Conservation (phyloP, 2,113 vertebrate genomes). For the Actenoides lindsayi region DNA sequence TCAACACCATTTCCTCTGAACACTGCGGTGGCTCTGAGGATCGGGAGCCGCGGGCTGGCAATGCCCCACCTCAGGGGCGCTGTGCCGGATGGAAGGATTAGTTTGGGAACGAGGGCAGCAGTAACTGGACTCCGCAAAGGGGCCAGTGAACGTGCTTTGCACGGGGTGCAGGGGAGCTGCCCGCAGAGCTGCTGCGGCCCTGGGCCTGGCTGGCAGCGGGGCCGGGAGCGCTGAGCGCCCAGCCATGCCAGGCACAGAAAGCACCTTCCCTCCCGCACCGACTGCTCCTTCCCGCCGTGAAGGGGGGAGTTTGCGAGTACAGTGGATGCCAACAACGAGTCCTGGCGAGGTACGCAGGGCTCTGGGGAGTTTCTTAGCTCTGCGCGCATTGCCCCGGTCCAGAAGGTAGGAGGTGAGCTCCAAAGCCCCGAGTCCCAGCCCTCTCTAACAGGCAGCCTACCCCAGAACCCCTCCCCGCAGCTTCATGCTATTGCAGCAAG, state of each 20-base stretch:
- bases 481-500: background rate
- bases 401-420: background rate
- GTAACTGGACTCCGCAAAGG: background rate
- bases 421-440: background rate
- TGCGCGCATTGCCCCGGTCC: rapidly evolving
- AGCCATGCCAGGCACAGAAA: background rate
- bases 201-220: background rate
- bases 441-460: background rate
- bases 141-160: background rate
- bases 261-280: rapidly evolving
- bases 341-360: rapidly evolving
- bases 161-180: background rate
- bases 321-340: background rate
- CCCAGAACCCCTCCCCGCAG: background rate
- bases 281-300: background rate
- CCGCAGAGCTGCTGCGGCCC: background rate
- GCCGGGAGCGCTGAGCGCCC: background rate
- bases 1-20: background rate
- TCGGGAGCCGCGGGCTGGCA: background rate
- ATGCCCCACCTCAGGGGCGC: background rate
- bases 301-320: background rate
- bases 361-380: background rate
- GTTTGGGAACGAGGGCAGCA: background rate
- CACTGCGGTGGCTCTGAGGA: background rate
- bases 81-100: rapidly evolving